Percentiles rank a stretch among this genome's conserved stretches.
phyloP scores from a whole-genome alignment of 2,113 vertebrate genomes.

The Carassius gibelio region DNA sequence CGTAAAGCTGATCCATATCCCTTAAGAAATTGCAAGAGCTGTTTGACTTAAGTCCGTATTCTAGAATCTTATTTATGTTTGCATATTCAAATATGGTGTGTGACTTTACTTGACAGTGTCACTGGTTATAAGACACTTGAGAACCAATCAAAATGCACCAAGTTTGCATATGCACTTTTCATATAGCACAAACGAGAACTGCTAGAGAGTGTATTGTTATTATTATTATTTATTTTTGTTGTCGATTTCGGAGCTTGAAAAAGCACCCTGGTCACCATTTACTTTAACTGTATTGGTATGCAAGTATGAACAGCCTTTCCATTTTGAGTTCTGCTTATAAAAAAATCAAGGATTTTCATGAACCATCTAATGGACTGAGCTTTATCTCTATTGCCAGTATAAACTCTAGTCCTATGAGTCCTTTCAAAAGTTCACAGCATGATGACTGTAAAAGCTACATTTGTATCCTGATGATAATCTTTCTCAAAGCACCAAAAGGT shows the following conservation, averaged over 20 bases:
- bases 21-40: neutral
- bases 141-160: neutral
- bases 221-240: neutral
- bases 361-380: neutral
- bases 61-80: neutral
- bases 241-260: neutral
- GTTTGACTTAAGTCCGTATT: neutral
- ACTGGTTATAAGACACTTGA: neutral
- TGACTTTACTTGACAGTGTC: neutral
- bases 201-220: neutral
- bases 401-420: neutral
- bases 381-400: neutral
- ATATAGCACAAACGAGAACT: neutral
- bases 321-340: neutral
- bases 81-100: neutral
- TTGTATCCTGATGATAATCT: neutral
- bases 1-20: neutral
- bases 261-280: neutral
- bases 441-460: neutral
- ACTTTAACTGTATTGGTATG: neutral
- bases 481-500: constrained; percentile 28
- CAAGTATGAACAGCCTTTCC: neutral
- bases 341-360: neutral
- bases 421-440: constrained; percentile 21
- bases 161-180: neutral